Evolutionary conservation across 2,797 vertebrate genomes (phyloP).

Genomic region (Tangara arthus): DNA sequence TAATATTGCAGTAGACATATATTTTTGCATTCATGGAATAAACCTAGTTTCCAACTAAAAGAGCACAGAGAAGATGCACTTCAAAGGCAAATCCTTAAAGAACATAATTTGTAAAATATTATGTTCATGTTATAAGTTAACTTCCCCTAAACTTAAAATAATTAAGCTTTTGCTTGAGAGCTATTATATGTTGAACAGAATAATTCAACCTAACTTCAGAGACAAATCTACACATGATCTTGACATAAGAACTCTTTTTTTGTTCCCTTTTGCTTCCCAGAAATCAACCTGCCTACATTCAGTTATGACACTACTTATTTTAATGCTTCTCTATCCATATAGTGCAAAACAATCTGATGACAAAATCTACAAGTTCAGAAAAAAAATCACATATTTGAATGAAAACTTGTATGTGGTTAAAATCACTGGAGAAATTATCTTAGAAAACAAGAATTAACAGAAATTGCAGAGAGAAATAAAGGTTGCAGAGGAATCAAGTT

Average conservation of each 20-base stretch:
- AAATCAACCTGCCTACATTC: neutral
- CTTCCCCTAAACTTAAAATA: neutral
- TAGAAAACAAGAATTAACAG: neutral
- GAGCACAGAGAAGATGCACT: neutral
- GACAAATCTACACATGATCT: neutral
- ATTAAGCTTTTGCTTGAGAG: neutral
- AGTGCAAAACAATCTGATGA: neutral
- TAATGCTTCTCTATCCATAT: neutral
- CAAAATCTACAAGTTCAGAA: neutral
- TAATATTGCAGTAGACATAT: neutral
- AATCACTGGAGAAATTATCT: neutral
- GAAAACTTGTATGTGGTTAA: neutral
- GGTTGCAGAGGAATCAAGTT: neutral
- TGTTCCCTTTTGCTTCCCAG: rapidly evolving
- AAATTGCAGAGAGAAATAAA: neutral
- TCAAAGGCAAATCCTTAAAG: neutral
- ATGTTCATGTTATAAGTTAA: neutral
- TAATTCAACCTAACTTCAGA: neutral
- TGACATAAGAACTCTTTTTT: neutral
- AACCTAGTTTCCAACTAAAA: neutral
- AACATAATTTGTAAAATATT: neutral
- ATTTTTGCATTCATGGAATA: neutral
- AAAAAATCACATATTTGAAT: neutral
- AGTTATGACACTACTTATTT: neutral
- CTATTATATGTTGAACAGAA: neutral